Evolutionary conservation across 2,888 invertebrate genomes (phyloP).

Genomic region (Rhodophaea formosa): DNA sequence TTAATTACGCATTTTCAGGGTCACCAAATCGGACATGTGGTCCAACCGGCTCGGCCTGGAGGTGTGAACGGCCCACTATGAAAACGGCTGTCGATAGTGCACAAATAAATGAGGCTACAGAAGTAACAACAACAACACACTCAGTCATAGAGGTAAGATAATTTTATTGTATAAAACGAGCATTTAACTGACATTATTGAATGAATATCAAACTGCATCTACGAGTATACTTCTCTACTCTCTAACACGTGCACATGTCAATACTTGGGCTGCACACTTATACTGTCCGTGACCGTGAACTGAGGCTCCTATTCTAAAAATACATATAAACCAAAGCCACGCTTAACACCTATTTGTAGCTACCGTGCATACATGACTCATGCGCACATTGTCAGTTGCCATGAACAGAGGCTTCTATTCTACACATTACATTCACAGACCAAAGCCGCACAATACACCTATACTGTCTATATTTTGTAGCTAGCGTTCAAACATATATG

Average conservation of each 20-base stretch:
- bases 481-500: no score
- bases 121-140: background rate
- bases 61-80: conserved; percentile 12
- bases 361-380: conserved; percentile 42
- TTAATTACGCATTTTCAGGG: conserved; percentile 7
- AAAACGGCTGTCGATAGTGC: background rate
- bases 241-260: no score
- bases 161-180: no score
- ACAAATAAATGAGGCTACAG: background rate
- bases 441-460: background rate
- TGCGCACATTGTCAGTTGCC: conserved; percentile 34
- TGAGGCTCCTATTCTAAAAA: no score
- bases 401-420: conserved; percentile 9
- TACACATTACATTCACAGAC: conserved; percentile 3
- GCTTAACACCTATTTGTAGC: background rate
- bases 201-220: no score
- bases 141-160: no score
- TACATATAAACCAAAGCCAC: no score
- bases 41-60: background rate
- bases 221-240: no score
- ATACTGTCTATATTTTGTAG: no score
- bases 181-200: no score
- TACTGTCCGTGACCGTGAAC: no score
- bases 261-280: no score
- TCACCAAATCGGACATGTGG: background rate